Evolutionary conservation across 2,888 invertebrate species (phyloP), one percentile per base, ranked within the genome.

Genomic region (Drosophila atroscutellata): DNA sequence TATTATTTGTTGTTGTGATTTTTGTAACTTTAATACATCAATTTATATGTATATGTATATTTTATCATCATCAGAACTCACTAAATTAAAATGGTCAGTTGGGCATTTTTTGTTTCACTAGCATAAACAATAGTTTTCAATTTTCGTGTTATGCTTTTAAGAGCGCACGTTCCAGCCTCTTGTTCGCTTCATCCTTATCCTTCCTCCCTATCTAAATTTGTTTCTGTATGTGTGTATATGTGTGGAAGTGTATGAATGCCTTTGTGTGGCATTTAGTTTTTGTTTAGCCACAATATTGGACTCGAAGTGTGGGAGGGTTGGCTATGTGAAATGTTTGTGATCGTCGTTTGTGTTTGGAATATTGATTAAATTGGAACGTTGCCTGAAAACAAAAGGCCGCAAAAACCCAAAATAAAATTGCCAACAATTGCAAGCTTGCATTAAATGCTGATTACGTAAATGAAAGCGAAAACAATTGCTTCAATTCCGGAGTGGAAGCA

Each of bases 31-130:
- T 39, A 47, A 58, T 36, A 37, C 7, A 45, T 8, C 8, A 15
- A 26, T 51, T 18, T 72, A n/a, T 49, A 5, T 37, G 7, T 59
- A 9, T 32, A 52, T 65, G 47, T 64, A 47, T 72, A 69, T 59
- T 77, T 63, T 62, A 71, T 66, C 70, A 84, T 80, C 89, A 76
- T 86, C 83, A 80, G 76, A 85, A 89, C 82, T 89, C 84, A 86
- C 58, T 78, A 85, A 86, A 85, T 89, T 75, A 85, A 85, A 89
- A 89, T 85, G 89, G 89, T 86, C 81, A 81, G 86, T 61, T 66
- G 69, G 77, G 75, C 72, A 72, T 79, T 77, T 45, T 69, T 83
- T 80, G 72, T 80, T 81, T 50, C 67, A 47, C 72, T 32, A 52
- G 69, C 73, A 71, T 85, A 86, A 81, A 68, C 76, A 73, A 76